Conservation (phyloP, 2,113 vertebrate species). For the Eolophus roseicapilla region DNA sequence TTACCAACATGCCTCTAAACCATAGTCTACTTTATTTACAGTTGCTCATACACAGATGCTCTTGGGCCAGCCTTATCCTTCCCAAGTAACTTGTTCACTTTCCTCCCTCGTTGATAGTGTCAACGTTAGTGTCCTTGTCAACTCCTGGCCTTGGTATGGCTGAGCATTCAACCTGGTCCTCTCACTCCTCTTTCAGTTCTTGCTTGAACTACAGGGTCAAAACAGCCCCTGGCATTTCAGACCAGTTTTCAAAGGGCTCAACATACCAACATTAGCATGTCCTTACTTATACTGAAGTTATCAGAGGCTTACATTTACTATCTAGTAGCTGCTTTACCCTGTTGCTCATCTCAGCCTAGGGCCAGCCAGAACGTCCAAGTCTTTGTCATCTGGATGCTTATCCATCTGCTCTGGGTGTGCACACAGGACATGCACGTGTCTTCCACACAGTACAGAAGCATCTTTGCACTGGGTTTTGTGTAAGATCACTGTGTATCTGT, state of each 20-base stretch:
- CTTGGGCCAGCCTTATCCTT: neutral
- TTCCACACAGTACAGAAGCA: accelerated
- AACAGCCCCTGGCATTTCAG: neutral
- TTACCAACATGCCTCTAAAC: neutral
- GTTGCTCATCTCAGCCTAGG: neutral
- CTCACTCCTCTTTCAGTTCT: neutral
- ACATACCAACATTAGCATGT: neutral
- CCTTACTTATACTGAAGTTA: neutral
- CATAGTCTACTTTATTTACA: neutral
- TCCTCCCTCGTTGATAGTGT: too few species aligned
- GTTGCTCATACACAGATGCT: neutral
- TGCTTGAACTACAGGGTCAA: neutral
- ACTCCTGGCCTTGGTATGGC: neutral
- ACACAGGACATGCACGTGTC: accelerated
- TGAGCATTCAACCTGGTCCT: accelerated
- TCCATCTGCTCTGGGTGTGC: neutral
- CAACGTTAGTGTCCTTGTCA: neutral
- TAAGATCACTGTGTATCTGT: neutral
- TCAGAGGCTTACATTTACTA: neutral
- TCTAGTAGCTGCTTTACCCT: neutral
- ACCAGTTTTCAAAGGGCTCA: neutral
- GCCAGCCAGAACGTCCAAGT: neutral
- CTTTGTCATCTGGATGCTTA: neutral
- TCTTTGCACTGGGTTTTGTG: neutral
- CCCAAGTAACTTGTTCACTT: neutral